These are phyloP conservation scores for Coregonus suidteri DNA, from an alignment of 2,797 vertebrate genomes.

Conservation along the genomic window DNA sequence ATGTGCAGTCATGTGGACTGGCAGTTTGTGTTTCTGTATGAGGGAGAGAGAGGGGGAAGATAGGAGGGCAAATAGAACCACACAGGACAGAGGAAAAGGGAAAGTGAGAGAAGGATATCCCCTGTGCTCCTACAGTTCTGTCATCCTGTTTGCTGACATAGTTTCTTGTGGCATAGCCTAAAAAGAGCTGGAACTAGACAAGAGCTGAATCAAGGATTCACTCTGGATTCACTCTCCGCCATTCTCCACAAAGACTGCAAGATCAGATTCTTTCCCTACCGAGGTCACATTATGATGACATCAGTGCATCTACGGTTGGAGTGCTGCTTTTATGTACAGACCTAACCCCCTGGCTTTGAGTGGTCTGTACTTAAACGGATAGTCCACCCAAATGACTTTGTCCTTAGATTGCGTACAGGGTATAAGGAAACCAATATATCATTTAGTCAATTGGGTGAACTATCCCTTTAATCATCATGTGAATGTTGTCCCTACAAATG, in stretches of 20 bases:
- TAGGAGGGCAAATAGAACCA: neutral
- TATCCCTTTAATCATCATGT: neutral
- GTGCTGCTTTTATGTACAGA: constrained; percentile 21
- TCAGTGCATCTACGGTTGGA: neutral
- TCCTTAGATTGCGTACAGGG: too few relatives aligned
- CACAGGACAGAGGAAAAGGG: neutral
- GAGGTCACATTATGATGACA: constrained; percentile 45
- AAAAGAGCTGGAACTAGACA: constrained; percentile 47
- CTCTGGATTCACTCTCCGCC: constrained; percentile 11
- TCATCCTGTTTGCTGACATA: constrained; percentile 39
- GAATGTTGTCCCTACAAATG: neutral
- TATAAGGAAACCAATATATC: too few relatives aligned
- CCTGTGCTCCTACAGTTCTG: constrained; percentile 28
- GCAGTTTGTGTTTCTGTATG: too few relatives aligned
- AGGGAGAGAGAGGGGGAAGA: too few relatives aligned
- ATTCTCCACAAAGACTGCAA: neutral
- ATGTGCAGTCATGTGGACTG: too few relatives aligned
- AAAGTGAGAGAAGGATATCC: neutral
- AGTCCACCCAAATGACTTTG: too few relatives aligned
- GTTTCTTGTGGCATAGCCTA: constrained; percentile 10
- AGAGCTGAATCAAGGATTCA: constrained; percentile 47
- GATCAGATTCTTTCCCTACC: constrained; percentile 41
- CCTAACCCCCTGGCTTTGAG: too few relatives aligned
- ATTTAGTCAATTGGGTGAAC: neutral
- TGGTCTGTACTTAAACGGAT: neutral